Evolutionary conservation across 2,888 invertebrate species (phyloP).

Genomic region (Muscina levida): DNA sequence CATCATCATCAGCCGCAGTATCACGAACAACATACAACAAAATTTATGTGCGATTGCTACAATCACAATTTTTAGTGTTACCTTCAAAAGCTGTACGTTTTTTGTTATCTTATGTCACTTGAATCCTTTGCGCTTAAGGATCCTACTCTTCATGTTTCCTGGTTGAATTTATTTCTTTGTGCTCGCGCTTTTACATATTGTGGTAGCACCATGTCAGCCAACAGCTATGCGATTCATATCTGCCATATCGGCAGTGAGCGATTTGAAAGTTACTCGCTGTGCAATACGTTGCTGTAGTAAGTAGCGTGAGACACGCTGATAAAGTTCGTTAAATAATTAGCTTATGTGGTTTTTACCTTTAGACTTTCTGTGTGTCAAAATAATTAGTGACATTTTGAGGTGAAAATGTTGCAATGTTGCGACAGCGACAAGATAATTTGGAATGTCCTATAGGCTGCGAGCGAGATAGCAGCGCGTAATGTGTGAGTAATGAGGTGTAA

Average conservation of each 20-base stretch:
- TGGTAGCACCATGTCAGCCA: slow-evolving; percentile 10
- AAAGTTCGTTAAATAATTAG: slow-evolving; percentile 61
- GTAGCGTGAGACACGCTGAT: slow-evolving; percentile 48
- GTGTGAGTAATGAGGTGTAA: slow-evolving; percentile 22
- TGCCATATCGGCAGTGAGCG: slow-evolving; percentile 5
- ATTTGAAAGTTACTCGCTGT: neutral
- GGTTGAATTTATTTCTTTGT: neutral
- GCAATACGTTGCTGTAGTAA: slow-evolving; percentile 9
- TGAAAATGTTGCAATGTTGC: slow-evolving; percentile 34
- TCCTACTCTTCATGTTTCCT: slow-evolving; percentile 12
- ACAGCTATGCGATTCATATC: neutral
- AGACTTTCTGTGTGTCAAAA: slow-evolving; percentile 40
- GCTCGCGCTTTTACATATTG: slow-evolving; percentile 8
- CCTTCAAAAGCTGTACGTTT: slow-evolving; percentile 23
- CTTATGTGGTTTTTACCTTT: slow-evolving; percentile 53
- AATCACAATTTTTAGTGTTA: slow-evolving; percentile 17
- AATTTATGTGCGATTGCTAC: slow-evolving; percentile 18
- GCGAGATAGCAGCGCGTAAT: neutral
- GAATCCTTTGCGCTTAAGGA: slow-evolving; percentile 3
- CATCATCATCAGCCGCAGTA: neutral
- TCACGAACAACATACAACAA: neutral
- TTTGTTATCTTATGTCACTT: slow-evolving; percentile 36
- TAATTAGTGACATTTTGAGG: slow-evolving; percentile 53
- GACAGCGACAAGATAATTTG: no score
- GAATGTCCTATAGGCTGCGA: slow-evolving; percentile 5